Evolutionary conservation across 1,140 invertebrate genomes (phyloP), one percentile per base, ranked within the genome.

Genomic region (Tribolium madens): DNA sequence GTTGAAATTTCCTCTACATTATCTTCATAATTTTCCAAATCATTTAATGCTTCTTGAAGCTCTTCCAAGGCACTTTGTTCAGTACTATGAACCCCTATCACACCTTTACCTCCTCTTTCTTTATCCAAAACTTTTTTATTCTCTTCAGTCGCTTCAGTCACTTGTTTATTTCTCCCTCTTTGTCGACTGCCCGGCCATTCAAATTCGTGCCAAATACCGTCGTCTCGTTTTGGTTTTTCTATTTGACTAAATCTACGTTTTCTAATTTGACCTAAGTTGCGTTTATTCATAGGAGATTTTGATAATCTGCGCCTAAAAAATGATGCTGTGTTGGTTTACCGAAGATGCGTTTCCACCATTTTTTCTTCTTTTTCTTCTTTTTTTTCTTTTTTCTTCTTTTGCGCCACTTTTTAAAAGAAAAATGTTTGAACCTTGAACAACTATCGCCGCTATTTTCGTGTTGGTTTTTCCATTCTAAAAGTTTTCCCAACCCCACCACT

Each of bases 301-400:
- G 78, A 52, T 57, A 70, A 74, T 21, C 10, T 31, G 1, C 70
- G 50, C 53, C 78, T 76, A 79, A 79, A 79, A 79, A 79, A 79
- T 64, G 57, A 33, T 31, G 14, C 21, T 71, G 31, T n/a, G 13
- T 5, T 26, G 60, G 31, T 15, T 48, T 21, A 6, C 68, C 50
- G 15, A 72, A 75, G 12, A 70, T 36, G 3, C 53, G 18, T 21
- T 15, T 48, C 70, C 70, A 72, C 46, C 18, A 72, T 21, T 71
- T 74, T 33, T 75, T 75, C n/a, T 72, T 75, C 47, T 60, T 77
- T 36, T 70, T 50, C 42, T 47, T 76, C 15, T 72, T 76, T 60
- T 75, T 76, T 7, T 60, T 70, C 26, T 76, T 73, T 36, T 77
- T 79, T 77, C 9, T 77, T 64, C 46, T 71, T 47, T 60, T 46